phyloP scores from a whole-genome alignment of 2,113 vertebrate genomes.

The Clarias magur region DNA sequence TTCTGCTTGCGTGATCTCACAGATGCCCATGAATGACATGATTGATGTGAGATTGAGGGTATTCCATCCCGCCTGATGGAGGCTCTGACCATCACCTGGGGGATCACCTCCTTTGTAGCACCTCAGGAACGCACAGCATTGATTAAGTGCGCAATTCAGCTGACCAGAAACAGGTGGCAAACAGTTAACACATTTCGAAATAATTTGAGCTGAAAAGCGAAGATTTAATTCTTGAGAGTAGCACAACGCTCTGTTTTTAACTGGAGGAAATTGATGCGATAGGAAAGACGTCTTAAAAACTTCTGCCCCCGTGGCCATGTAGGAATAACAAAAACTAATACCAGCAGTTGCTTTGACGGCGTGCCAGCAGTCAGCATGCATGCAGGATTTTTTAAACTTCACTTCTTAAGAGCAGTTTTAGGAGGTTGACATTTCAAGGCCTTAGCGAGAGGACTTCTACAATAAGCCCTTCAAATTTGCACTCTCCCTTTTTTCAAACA shows the following conservation, averaged over 20 bases:
- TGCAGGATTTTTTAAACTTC: slow-evolving; percentile 53
- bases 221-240: slow-evolving; percentile 43
- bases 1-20: no score
- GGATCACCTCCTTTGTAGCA: no score
- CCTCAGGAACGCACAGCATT: not conserved
- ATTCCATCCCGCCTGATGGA: no score
- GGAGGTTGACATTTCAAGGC: slow-evolving; percentile 49
- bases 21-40: no score
- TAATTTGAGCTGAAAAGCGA: slow-evolving; percentile 45
- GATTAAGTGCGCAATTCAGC: not conserved
- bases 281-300: slow-evolving; percentile 33
- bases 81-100: no score
- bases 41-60: no score
- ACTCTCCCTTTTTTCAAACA: not conserved
- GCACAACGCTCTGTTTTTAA: slow-evolving; percentile 40
- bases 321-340: slow-evolving; percentile 58
- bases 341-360: slow-evolving; percentile 44
- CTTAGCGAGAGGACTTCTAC: slow-evolving; percentile 15
- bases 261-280: slow-evolving; percentile 30
- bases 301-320: slow-evolving; percentile 55
- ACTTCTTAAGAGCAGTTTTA: slow-evolving; percentile 53
- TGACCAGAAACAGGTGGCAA: not conserved
- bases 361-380: slow-evolving; percentile 50
- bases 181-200: slow-evolving; percentile 25
- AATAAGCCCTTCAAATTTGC: slow-evolving; percentile 36